Evolutionary conservation across 1,140 invertebrate species (phyloP), one percentile per base, ranked within the genome.

Genomic region (Steinernema khuongi): DNA sequence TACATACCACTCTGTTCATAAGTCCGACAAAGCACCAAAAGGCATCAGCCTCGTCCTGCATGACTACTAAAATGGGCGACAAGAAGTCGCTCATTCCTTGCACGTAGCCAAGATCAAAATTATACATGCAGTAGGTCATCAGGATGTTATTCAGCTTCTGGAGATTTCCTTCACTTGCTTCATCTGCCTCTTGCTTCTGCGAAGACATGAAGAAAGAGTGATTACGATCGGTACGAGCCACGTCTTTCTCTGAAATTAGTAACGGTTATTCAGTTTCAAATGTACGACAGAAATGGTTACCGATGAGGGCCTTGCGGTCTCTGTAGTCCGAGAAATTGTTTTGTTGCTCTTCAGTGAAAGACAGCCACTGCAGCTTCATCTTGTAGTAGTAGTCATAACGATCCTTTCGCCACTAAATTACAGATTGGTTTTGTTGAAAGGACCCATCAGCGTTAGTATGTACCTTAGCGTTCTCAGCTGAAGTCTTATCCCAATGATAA

Each of bases 21-120:
- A 97, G 94, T n/a, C 94, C 94, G 69, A 94, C 94, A 87, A 99
- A 99, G 86, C 94, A 97, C 97, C 97, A 99, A 89, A 99, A 99
- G 0, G 94, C 91, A 86, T 98, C 94, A 1, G 93, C 91, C 88
- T 98, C 95, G 85, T 93, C 91, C 73, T 92, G 89, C 88, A 96
- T 90, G 17, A 97, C 89, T 83, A 92, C 90, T 31, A 98, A 87
- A 79, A 99, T 91, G 0, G 96, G 96, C 19, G 94, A 92, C 32
- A 98, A 87, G 60, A 99, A 88, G 87, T 99, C 96, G 82, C 93
- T 96, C 96, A 99, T 99, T 19, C 96, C 89, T 80, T 90, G 89
- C 1, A 89, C 89, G 85, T 89, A 89, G n/a, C 89, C 95, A 74
- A 99, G 87, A 88, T 99, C 96, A 87, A 99, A 99, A 87, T 99